These are phyloP conservation scores for Silurus glanis DNA, from an alignment of 2,113 vertebrate species.

Conservation along the genomic window DNA sequence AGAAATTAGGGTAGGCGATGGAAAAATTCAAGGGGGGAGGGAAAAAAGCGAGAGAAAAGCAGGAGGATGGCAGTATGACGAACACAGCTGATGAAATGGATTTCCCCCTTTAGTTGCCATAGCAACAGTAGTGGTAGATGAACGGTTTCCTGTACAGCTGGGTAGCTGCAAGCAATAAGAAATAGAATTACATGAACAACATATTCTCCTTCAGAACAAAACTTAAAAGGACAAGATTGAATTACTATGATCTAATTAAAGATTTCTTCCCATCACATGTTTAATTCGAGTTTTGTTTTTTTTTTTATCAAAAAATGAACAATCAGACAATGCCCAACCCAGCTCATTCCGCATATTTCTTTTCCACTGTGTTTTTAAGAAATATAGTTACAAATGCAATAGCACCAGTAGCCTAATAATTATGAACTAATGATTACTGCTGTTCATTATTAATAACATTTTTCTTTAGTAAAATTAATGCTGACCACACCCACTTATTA, in stretches of 20 bases:
- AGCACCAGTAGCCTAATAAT: not conserved
- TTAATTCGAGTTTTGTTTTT: not conserved
- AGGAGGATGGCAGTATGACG: slow-evolving; percentile 47
- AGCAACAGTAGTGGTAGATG: slow-evolving; percentile 51
- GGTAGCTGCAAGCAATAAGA: slow-evolving; percentile 44
- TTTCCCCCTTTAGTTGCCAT: slow-evolving; percentile 53
- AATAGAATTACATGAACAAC: slow-evolving; percentile 29
- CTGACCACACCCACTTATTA: not conserved
- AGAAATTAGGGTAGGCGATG: slow-evolving; percentile 16
- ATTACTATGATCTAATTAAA: not conserved
- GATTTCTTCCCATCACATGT: not conserved
- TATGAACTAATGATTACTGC: not conserved
- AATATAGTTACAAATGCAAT: not conserved
- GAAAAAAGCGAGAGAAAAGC: slow-evolving; percentile 11
- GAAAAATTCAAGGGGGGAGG: slow-evolving; percentile 15
- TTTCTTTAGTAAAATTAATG: not conserved
- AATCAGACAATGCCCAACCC: not conserved
- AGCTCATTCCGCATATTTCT: not conserved
- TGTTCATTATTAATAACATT: not conserved
- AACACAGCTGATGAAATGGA: slow-evolving; percentile 54
- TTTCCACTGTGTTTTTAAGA: not conserved
- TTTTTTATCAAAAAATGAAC: not conserved
- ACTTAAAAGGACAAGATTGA: not conserved
- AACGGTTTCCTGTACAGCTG: slow-evolving; percentile 53
- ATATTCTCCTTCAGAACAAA: not conserved